Percentiles rank a stretch among this genome's conserved stretches.
Conservation (phyloP, 1,140 invertebrate genomes). For the Aporrectodea caliginosa region DNA sequence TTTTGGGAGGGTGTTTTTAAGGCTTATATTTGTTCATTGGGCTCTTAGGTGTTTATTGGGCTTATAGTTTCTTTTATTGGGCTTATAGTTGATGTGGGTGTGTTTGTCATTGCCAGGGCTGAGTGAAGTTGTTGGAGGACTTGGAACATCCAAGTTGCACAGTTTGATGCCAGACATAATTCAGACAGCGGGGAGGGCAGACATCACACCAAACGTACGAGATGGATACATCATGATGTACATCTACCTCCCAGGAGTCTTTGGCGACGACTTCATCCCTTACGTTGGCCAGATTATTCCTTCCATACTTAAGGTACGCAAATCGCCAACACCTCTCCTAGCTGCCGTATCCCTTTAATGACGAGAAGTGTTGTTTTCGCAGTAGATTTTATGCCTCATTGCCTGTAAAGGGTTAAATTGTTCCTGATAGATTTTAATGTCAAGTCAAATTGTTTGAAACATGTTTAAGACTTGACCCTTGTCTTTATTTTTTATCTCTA, state of each 20-base stretch:
- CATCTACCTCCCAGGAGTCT: constrained; percentile 96
- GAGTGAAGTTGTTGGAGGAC: constrained; percentile 81
- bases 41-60: too few species aligned
- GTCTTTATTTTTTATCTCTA: too few species aligned
- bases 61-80: too few species aligned
- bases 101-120: too few species aligned
- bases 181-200: constrained; percentile 76
- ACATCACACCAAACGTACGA: constrained; percentile 94
- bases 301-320: constrained; percentile 79
- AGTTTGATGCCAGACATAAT: constrained; percentile 99
- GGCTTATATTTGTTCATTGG: too few species aligned
- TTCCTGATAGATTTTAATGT: too few species aligned
- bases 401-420: not conserved
- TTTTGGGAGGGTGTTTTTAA: too few species aligned
- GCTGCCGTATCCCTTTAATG: too few species aligned
- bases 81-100: too few species aligned
- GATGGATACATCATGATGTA: constrained; percentile 99
- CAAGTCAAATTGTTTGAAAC: too few species aligned
- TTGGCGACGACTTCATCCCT: constrained; percentile 88
- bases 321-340: not conserved
- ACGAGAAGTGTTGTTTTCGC: too few species aligned
- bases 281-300: constrained; percentile 98
- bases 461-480: too few species aligned
- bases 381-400: not conserved
- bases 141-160: constrained; percentile 90